Base-by-base conservation (phyloP, 1,140 invertebrate genomes). In the Macrostomum lignano region DNA sequence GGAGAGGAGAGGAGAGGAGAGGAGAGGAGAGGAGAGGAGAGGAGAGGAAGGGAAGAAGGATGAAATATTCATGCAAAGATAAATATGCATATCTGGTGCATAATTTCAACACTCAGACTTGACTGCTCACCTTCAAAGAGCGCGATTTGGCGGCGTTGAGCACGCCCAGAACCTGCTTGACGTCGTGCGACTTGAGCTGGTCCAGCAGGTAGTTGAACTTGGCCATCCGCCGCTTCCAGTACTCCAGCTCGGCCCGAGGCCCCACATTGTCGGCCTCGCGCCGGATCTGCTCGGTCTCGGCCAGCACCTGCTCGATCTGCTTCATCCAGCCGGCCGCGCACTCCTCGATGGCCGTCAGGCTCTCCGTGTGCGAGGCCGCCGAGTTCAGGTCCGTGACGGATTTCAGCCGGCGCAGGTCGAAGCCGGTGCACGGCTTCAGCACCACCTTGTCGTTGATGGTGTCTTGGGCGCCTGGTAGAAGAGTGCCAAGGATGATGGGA, bases 221-320 rank as follows among this genome's bases (percentile, higher is more conserved):
- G 0, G 77, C 76, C 35, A 74, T 75, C 21, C 81, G 60, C 44
- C 73, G 73, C 59, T 88, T 91, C 81, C 81, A 93, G 55, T 88
- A 88, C 45, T 79, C 75, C 7, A 88, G 59, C 55, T 93, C 82
- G 47, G 86, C 78, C 47, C 79, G 49, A 6, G 81, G 82, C 3
- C 81, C 75, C 45, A 74, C 74, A 3, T 72, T 70, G 46, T 91
- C 79, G 36, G 75, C 77, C 55, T 93, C 82, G 32, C 74, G 67
- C 39, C 81, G 65, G 33, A 93, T 65, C 54, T 88, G 78, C 36
- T 59, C 55, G 38, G 48, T 53, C 37, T 19, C 6, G 23, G 1
- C 7, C 17, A 25, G 24, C 31, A 59, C 58, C 41, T 57, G 46
- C 37, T 60, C 56, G 23, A 60, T 52, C 42, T 59, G 55, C 37